Base-by-base conservation (phyloP, 1,140 invertebrate species). In the Elymnias hypermnestra region DNA sequence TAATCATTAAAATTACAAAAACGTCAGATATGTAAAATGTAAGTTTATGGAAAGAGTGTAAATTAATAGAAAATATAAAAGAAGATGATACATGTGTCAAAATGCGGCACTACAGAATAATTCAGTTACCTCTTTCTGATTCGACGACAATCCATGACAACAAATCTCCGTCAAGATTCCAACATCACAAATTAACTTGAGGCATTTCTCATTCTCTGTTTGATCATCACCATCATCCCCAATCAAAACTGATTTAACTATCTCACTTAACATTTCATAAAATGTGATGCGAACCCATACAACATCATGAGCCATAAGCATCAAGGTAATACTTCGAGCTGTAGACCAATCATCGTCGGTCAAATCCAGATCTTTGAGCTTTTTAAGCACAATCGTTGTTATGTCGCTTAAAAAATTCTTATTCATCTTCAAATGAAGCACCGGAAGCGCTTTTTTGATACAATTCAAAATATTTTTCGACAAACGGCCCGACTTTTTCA, bases 101-200 rank as follows among this genome's bases (percentile, higher is more conserved):
- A n/a, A n/a, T n/a, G n/a, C n/a, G n/a, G n/a, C n/a, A n/a, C n/a
- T n/a, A n/a, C n/a, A n/a, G n/a, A n/a, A n/a, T n/a, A n/a, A n/a
- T n/a, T n/a, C n/a, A 44, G 37, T 55, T 53, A 77, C 79, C 64
- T 81, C 63, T 54, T 71, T 63, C n/a, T 50, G 41, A 29, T 86
- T 75, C 22, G 84, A 87, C 5, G 72, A 87, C 4, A 89, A 53
- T 31, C 91, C 91, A 57, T 90, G 87, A 61, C 87, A 88, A 51
- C 90, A 88, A 39, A 92, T 90, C 77, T 92, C 90, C n/a, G 78
- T 89, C 10, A 92, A 58, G 22, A 92, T 74, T 38, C 71, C 73
- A 1, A 87, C 63, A 48, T 89, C 79, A 26, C 89, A 81, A 13
- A 92, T 58, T 66, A 92, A 89, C 15, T 62, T 69, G 1, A 87